Percentiles rank a stretch among this genome's conserved stretches.
Evolutionary conservation across 2,113 vertebrate genomes (phyloP).

Genomic region (Uria lomvia): DNA sequence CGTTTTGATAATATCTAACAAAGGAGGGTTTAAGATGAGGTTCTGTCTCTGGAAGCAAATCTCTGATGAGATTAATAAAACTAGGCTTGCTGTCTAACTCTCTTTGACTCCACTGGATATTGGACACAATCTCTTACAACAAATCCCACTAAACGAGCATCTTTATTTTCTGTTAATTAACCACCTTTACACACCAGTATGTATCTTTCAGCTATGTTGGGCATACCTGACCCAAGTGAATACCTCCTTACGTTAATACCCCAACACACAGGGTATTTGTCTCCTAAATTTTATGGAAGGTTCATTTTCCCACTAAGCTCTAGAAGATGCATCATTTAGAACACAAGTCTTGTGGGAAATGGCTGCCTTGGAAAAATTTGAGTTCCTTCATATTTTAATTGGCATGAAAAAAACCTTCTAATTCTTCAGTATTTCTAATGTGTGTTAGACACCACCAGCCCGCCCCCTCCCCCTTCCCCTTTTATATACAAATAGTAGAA

Average conservation of each 20-base stretch:
- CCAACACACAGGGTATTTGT: background rate
- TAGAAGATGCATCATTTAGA: background rate
- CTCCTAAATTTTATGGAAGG: background rate
- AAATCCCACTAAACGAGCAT: background rate
- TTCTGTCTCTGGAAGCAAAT: background rate
- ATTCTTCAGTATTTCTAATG: background rate
- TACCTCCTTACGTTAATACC: background rate
- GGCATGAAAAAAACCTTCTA: background rate
- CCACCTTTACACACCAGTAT: background rate
- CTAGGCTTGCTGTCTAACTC: background rate
- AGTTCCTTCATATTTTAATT: background rate
- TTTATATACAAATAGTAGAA: background rate
- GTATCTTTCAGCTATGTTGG: background rate
- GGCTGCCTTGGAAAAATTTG: background rate
- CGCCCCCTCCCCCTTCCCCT: rapidly evolving
- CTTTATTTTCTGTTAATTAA: background rate
- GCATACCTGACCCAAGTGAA: background rate
- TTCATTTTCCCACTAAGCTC: background rate
- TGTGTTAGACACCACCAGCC: background rate
- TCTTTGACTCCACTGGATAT: background rate
- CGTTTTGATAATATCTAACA: background rate
- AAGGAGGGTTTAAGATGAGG: background rate
- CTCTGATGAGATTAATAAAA: background rate
- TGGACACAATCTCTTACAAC: background rate
- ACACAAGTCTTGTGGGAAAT: background rate